These are phyloP conservation scores for Drosophila mojavensis DNA, from an alignment of 1,140 invertebrate genomes.

Conservation along the genomic window DNA sequence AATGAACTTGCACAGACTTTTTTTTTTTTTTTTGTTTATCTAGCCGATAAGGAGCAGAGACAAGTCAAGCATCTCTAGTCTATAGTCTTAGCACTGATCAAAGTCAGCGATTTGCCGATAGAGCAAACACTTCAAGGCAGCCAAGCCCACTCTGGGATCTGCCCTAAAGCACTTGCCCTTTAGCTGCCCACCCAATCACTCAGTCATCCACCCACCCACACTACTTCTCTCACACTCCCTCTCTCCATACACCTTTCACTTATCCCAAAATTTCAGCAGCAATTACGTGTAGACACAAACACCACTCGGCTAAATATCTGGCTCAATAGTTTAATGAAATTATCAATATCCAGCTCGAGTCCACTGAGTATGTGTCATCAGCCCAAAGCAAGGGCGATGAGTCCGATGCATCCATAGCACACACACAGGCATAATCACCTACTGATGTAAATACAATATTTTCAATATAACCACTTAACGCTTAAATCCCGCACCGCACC, in stretches of 20 bases:
- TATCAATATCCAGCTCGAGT: slow-evolving; percentile 65
- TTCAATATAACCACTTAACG: slow-evolving; percentile 83
- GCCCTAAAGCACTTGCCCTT: not conserved
- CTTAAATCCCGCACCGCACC: slow-evolving; percentile 72
- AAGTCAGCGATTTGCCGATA: slow-evolving; percentile 53
- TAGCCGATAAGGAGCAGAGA: too few relatives aligned
- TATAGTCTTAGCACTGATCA: slow-evolving; percentile 56
- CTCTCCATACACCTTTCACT: slow-evolving; percentile 64
- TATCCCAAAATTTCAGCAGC: slow-evolving; percentile 56
- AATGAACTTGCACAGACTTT: slow-evolving; percentile 45
- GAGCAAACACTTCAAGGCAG: slow-evolving; percentile 4
- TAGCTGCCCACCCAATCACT: not conserved
- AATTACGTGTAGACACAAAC: slow-evolving; percentile 65
- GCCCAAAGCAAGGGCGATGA: slow-evolving; percentile 12
- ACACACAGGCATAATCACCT: slow-evolving; percentile 68
- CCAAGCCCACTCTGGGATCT: not conserved
- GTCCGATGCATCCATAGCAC: slow-evolving; percentile 10
- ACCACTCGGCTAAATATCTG: slow-evolving; percentile 56
- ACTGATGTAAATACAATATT: slow-evolving; percentile 83
- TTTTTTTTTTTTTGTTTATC: not conserved
- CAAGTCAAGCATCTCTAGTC: not conserved
- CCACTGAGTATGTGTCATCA: slow-evolving; percentile 66
- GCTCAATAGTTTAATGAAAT: slow-evolving; percentile 82
- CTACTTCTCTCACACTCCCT: not conserved
- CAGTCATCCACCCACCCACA: not conserved